These are phyloP conservation scores for Pterobdella sp. DNA, from an alignment of 2,888 invertebrate species.

Conservation along the genomic window DNA sequence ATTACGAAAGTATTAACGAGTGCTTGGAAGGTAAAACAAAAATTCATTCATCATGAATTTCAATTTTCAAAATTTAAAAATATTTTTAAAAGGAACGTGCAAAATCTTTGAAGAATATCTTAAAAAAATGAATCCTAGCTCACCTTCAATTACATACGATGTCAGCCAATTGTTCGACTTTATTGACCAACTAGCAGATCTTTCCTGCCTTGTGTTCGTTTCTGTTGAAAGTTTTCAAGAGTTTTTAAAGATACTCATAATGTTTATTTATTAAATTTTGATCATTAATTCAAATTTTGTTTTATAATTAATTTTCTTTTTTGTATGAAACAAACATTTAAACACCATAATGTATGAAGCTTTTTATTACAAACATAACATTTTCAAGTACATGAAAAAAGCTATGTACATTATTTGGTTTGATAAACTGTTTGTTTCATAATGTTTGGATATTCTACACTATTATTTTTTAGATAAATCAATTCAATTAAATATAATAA, in stretches of 20 bases:
- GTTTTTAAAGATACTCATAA: too few relatives aligned
- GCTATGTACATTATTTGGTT: too few relatives aligned
- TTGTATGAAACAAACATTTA: neutral
- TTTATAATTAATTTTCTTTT: neutral
- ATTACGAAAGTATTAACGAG: conserved; percentile 94
- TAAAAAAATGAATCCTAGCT: conserved; percentile 86
- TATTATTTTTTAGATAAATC: too few relatives aligned
- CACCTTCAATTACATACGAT: conserved; percentile 94
- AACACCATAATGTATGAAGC: neutral
- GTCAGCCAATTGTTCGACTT: conserved; percentile 96
- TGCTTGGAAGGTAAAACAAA: conserved; percentile 75
- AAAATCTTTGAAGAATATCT: conserved; percentile 98
- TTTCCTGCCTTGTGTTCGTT: conserved; percentile 82
- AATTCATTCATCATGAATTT: neutral
- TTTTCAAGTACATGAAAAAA: neutral
- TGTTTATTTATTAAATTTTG: neutral
- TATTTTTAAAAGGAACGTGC: conserved; percentile 65
- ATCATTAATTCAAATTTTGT: neutral
- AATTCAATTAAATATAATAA: too few relatives aligned
- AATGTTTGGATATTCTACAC: too few relatives aligned
- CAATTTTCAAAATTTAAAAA: neutral
- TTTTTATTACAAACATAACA: neutral
- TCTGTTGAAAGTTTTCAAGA: neutral
- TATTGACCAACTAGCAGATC: conserved; percentile 86
- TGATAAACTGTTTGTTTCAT: too few relatives aligned